Percentiles rank a stretch among this genome's conserved stretches.
These are phyloP conservation scores for Eilema sororculum DNA, from an alignment of 2,888 invertebrate genomes.

Conservation along the genomic window DNA sequence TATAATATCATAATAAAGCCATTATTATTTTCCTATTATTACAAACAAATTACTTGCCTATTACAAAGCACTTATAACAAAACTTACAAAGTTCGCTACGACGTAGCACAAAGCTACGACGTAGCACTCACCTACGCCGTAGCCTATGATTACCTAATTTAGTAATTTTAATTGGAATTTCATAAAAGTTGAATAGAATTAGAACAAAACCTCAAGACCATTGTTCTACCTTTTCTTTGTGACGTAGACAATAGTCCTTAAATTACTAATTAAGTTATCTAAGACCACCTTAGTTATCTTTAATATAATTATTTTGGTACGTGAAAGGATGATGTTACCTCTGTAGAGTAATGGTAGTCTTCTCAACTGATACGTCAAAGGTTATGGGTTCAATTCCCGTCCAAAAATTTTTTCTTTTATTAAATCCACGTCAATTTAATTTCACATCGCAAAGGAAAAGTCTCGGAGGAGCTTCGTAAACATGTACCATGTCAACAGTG, in stretches of 20 bases:
- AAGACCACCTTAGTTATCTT: background rate
- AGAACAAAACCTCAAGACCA: background rate
- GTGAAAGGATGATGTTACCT: background rate
- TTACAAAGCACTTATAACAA: background rate
- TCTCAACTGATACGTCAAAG: no score
- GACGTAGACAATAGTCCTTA: background rate
- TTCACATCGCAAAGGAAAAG: no score
- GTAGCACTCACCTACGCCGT: background rate
- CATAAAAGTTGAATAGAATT: background rate
- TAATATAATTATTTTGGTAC: background rate
- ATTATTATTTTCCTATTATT: no score
- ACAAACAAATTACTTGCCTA: background rate
- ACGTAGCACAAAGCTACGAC: background rate
- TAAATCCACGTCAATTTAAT: no score
- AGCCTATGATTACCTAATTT: background rate
- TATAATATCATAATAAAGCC: no score
- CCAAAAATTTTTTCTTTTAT: no score
- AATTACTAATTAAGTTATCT: background rate
- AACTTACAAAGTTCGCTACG: background rate
- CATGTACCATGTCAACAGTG: no score
- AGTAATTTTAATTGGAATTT: background rate
- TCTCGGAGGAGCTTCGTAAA: no score
- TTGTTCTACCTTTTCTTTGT: background rate
- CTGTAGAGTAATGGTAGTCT: background rate
- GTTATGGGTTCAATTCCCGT: no score